These are phyloP conservation scores for Pollenia griseotomentosa DNA, from an alignment of 2,888 invertebrate genomes.

Conservation along the genomic window DNA sequence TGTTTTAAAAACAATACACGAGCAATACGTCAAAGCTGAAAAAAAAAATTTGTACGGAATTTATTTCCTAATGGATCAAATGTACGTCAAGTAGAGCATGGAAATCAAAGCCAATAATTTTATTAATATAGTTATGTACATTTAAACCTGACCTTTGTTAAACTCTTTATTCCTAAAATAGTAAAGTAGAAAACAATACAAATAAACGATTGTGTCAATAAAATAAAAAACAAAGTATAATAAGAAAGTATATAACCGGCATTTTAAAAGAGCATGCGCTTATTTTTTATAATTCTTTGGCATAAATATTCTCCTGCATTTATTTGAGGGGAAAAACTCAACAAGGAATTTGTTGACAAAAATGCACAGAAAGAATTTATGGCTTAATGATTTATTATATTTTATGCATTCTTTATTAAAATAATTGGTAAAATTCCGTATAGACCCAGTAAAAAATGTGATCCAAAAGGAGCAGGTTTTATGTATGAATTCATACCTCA, in stretches of 20 bases:
- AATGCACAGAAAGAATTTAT: conserved; percentile 5
- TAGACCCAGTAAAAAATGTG: no score
- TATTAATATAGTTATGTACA: not conserved
- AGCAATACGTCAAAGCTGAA: no score
- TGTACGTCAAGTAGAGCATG: not conserved
- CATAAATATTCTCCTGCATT: not conserved
- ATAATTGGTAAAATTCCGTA: not conserved
- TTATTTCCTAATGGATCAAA: not conserved
- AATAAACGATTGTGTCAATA: not conserved
- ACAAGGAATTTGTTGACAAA: conserved; percentile 23
- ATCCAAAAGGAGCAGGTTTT: no score
- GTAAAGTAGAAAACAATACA: not conserved
- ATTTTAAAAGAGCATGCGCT: conserved; percentile 53
- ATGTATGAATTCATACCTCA: no score
- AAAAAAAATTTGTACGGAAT: not conserved
- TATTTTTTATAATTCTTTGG: not conserved
- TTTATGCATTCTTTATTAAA: no score
- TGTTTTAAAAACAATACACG: no score
- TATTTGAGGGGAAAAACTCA: conserved; percentile 20
- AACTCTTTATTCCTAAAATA: not conserved
- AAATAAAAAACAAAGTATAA: conserved; percentile 8
- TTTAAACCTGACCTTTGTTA: conserved; percentile 50
- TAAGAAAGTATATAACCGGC: conserved; percentile 50
- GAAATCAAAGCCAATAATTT: not conserved
- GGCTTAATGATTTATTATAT: not conserved